Evolutionary conservation across 92 coral and sea anemone genomes (phyloP).

Genomic region (Porites divaricata): DNA sequence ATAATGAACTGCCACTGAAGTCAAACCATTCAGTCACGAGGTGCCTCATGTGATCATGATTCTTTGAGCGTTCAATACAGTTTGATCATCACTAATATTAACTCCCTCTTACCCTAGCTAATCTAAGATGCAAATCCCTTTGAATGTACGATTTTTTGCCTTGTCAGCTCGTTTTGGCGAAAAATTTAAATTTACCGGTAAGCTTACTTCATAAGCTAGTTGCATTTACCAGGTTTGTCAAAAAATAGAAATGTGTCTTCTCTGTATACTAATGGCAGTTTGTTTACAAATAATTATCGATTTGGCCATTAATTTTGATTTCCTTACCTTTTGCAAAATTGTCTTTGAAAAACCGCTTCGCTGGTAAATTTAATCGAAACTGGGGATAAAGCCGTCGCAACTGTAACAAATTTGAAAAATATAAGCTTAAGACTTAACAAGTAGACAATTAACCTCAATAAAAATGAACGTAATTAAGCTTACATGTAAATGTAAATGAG

Average conservation of each 20-base stretch:
- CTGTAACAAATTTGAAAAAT: constrained; percentile 38
- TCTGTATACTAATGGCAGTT: no score
- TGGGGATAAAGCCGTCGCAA: constrained; percentile 77
- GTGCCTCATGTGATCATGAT: no score
- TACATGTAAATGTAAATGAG: not conserved
- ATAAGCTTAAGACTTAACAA: no score
- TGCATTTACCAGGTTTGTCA: not conserved
- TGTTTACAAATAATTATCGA: not conserved
- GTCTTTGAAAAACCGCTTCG: constrained; percentile 82
- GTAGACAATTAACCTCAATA: no score
- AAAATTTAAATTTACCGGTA: not conserved
- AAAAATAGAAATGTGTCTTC: not conserved
- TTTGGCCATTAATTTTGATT: not conserved
- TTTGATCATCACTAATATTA: no score
- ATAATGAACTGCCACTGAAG: no score
- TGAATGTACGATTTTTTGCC: no score
- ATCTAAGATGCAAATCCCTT: no score
- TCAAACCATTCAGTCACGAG: no score
- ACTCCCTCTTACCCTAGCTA: no score
- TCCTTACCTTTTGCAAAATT: constrained; percentile 89
- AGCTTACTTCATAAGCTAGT: not conserved
- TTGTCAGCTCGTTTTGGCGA: not conserved
- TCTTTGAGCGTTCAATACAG: no score
- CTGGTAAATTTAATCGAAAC: constrained; percentile 88
- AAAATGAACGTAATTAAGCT: not conserved